Evolutionary conservation across 2,888 invertebrate species (phyloP).

Genomic region (Eupithecia dodoneata): DNA sequence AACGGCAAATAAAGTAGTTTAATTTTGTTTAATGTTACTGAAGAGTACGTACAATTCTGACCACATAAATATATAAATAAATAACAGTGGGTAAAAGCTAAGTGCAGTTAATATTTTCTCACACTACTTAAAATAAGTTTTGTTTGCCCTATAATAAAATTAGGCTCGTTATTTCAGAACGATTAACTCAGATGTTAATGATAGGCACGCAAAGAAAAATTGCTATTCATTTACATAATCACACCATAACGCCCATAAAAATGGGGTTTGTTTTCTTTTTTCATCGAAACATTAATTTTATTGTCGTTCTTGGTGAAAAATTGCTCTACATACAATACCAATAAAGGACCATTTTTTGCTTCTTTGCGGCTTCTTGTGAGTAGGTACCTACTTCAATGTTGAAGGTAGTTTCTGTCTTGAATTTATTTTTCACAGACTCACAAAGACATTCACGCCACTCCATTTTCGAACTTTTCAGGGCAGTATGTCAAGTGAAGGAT

Average conservation of each 20-base stretch:
- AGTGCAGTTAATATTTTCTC: background rate
- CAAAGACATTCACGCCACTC: no score
- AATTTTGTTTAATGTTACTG: no score
- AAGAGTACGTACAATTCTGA: no score
- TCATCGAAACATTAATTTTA: constrained; percentile 21
- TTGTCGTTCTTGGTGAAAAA: background rate
- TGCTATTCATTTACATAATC: constrained; percentile 44
- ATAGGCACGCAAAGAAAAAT: constrained; percentile 43
- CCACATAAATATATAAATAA: no score
- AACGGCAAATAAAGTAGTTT: no score
- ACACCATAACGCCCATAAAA: constrained; percentile 28
- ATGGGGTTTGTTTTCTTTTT: constrained; percentile 18
- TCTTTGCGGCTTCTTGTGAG: no score
- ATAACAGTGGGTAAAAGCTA: background rate
- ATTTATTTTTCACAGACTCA: no score
- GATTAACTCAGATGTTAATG: constrained; percentile 34
- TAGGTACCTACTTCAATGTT: no score
- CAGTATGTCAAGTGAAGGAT: no score
- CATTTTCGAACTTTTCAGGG: no score
- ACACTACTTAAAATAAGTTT: background rate
- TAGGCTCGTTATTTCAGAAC: constrained; percentile 17
- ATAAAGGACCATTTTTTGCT: no score
- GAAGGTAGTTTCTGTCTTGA: no score
- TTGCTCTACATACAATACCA: background rate
- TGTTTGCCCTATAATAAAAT: background rate